phyloP scores from a whole-genome alignment of 1,140 invertebrate species.

The Vanessa atalanta region DNA sequence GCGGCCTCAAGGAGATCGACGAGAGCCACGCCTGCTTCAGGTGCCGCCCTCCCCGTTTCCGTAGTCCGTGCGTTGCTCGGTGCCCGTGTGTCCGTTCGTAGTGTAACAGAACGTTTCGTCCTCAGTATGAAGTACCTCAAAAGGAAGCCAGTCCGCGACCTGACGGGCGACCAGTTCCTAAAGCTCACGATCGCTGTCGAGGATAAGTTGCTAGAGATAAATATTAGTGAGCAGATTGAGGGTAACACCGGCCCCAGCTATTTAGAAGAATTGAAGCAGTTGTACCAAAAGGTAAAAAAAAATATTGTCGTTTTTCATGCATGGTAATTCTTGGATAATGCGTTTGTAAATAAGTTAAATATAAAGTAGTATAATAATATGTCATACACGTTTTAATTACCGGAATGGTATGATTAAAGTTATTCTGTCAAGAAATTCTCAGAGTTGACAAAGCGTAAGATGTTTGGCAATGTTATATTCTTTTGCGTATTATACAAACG shows the following conservation, averaged over 20 bases:
- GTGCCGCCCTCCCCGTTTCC: conserved; percentile 64
- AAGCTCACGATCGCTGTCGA: conserved; percentile 92
- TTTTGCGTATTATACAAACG: too few relatives aligned
- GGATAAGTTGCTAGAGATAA: conserved; percentile 90
- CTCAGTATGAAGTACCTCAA: conserved; percentile 94
- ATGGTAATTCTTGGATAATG: too few relatives aligned
- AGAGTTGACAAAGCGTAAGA: too few relatives aligned
- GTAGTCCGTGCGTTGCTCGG: conserved; percentile 79
- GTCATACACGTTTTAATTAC: too few relatives aligned
- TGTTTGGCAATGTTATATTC: too few relatives aligned
- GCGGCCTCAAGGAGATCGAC: conserved; percentile 95
- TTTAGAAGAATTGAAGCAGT: conserved; percentile 94
- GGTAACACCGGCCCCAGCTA: conserved; percentile 89
- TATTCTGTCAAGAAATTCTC: too few relatives aligned
- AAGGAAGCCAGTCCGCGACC: conserved; percentile 95
- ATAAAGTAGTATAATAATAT: too few relatives aligned
- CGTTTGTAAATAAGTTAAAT: too few relatives aligned
- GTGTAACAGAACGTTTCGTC: neutral
- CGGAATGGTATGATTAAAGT: too few relatives aligned
- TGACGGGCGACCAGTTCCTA: conserved; percentile 95
- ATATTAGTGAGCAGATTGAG: conserved; percentile 88
- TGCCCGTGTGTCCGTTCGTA: conserved; percentile 82
- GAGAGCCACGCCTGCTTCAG: conserved; percentile 94
- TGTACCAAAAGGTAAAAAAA: conserved; percentile 88
- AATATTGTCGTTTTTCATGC: too few relatives aligned